phyloP scores from a whole-genome alignment of 1,140 invertebrate species.

The Dendroctonus valens region DNA sequence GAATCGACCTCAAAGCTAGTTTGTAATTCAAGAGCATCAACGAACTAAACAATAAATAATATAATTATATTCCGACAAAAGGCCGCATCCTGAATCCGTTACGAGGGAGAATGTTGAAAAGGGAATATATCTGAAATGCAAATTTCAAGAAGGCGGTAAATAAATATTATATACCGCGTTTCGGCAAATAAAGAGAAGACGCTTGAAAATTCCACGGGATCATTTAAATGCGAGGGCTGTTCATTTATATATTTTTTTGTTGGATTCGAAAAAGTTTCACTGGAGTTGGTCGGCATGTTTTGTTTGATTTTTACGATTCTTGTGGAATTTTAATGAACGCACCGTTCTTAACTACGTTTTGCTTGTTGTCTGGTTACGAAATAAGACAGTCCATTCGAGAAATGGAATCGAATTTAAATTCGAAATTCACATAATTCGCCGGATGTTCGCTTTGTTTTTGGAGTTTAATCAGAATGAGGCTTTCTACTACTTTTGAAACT shows the following conservation, averaged over 20 bases:
- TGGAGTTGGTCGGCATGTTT: slow-evolving; percentile 1
- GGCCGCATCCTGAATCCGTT: slow-evolving; percentile 1
- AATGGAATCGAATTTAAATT: no score
- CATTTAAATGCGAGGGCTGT: slow-evolving; percentile 15
- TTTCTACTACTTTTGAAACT: no score
- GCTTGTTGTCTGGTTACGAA: no score
- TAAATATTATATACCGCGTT: slow-evolving; percentile 17
- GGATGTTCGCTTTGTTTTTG: no score
- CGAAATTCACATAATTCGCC: no score
- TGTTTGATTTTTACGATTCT: slow-evolving; percentile 12
- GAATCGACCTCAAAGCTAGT: background rate
- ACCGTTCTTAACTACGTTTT: no score
- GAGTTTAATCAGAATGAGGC: no score
- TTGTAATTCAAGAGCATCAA: background rate
- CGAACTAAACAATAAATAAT: slow-evolving; percentile 1
- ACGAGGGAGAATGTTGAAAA: slow-evolving; percentile 6
- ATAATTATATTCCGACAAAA: background rate
- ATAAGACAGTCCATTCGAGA: no score
- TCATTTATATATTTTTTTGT: slow-evolving; percentile 17
- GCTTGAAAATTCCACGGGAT: slow-evolving; percentile 9
- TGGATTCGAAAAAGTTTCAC: slow-evolving; percentile 20
- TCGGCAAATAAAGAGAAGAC: slow-evolving; percentile 7
- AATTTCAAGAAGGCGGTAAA: slow-evolving; percentile 10
- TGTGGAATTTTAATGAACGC: background rate
- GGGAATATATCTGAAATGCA: slow-evolving; percentile 14